Percentiles rank a stretch among this genome's conserved stretches.
These are phyloP conservation scores for Hydrotaea cyrtoneurina DNA, from an alignment of 2,888 invertebrate genomes.

Conservation along the genomic window DNA sequence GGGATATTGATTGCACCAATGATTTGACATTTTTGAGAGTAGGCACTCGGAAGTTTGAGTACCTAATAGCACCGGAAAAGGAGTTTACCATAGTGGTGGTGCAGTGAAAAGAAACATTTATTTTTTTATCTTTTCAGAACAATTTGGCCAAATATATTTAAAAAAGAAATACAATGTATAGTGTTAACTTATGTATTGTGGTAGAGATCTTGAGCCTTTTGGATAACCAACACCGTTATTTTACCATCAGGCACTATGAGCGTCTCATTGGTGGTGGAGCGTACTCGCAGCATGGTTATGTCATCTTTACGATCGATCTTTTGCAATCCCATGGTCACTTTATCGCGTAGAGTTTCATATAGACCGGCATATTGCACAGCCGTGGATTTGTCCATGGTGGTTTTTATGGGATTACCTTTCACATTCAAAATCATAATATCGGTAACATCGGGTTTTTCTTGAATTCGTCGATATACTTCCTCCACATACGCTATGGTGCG, in stretches of 20 bases:
- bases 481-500: slow-evolving; percentile 77
- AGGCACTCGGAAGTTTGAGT: slow-evolving; percentile 77
- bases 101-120: slow-evolving; percentile 70
- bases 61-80: slow-evolving; percentile 76
- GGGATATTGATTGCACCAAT: slow-evolving; percentile 77
- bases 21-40: slow-evolving; percentile 76
- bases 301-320: slow-evolving; percentile 75
- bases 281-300: slow-evolving; percentile 74
- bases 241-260: slow-evolving; percentile 78
- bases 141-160: slow-evolving; percentile 21
- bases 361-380: slow-evolving; percentile 77
- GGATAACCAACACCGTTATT: slow-evolving; percentile 78
- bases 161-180: too few relatives aligned
- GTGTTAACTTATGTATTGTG: slow-evolving; percentile 33
- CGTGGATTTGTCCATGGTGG: slow-evolving; percentile 73
- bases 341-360: slow-evolving; percentile 76
- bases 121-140: slow-evolving; percentile 38
- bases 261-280: slow-evolving; percentile 76
- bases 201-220: slow-evolving; percentile 74
- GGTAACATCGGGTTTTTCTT: slow-evolving; percentile 74
- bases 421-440: slow-evolving; percentile 77
- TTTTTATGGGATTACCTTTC: slow-evolving; percentile 77
- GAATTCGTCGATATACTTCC: slow-evolving; percentile 73
- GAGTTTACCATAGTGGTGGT: slow-evolving; percentile 78
- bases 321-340: slow-evolving; percentile 74